Evolutionary conservation across 2,113 vertebrate genomes (phyloP).

Genomic region (Callospermophilus lateralis): DNA sequence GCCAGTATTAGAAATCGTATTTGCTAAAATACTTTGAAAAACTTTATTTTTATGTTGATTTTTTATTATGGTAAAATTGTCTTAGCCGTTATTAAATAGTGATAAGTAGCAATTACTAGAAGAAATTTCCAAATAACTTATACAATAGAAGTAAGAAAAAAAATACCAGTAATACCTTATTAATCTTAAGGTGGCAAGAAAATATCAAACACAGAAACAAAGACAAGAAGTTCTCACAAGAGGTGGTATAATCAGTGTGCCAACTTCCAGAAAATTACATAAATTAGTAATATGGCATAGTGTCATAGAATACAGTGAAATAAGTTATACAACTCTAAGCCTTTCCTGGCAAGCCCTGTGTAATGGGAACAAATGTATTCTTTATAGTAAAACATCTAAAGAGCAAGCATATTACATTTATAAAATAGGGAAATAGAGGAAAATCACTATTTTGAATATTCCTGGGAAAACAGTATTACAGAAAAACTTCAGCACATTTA

Average conservation of each 20-base stretch:
- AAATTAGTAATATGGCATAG: not conserved
- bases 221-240: not conserved
- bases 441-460: not conserved
- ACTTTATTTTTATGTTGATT: not conserved
- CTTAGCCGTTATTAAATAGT: not conserved
- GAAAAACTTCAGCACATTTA: not conserved
- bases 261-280: not conserved
- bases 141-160: not conserved
- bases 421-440: not conserved
- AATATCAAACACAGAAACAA: not conserved
- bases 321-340: not conserved
- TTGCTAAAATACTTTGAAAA: not conserved
- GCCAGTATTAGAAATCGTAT: not conserved
- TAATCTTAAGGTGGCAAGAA: not conserved
- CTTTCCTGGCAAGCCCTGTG: not conserved
- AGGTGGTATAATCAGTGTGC: not conserved
- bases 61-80: not conserved
- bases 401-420: not conserved
- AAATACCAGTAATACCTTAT: not conserved
- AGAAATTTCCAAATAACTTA: constrained; percentile 8
- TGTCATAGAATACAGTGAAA: not conserved
- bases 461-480: not conserved
- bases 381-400: not conserved
- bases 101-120: not conserved
- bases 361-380: not conserved